Evolutionary conservation across 2,797 vertebrate species (phyloP).

Genomic region (Sebastes kiyomatsui): DNA sequence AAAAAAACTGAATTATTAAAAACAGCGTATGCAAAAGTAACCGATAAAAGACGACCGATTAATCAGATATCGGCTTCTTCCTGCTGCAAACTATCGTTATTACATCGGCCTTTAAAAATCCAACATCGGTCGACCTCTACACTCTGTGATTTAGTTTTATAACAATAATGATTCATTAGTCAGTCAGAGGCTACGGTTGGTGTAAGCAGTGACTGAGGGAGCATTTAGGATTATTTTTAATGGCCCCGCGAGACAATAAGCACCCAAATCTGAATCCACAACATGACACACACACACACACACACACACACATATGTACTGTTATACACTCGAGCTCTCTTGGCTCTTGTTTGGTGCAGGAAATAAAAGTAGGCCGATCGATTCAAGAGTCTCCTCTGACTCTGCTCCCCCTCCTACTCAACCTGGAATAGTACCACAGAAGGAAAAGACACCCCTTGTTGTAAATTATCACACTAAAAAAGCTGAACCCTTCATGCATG

Average conservation of each 20-base stretch:
- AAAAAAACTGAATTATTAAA: too few relatives aligned
- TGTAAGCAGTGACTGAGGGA: neutral
- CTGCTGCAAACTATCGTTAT: too few relatives aligned
- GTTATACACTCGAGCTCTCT: neutral
- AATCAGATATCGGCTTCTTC: too few relatives aligned
- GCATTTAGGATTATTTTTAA: conserved; percentile 39
- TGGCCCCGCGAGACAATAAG: neutral
- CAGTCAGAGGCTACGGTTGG: neutral
- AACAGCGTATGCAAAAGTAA: too few relatives aligned
- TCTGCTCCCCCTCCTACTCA: conserved; percentile 42
- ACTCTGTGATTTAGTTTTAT: neutral
- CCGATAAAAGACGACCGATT: too few relatives aligned
- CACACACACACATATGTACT: neutral
- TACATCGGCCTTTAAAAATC: too few relatives aligned
- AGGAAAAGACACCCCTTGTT: conserved; percentile 25
- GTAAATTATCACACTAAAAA: neutral
- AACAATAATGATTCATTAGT: neutral
- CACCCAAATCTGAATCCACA: conserved; percentile 17
- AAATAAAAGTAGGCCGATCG: conserved; percentile 60
- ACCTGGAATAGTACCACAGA: conserved; percentile 43
- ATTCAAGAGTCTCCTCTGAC: conserved; percentile 49
- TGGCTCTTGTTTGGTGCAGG: conserved; percentile 51
- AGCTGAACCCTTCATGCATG: neutral
- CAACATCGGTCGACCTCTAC: too few relatives aligned
- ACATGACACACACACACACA: neutral